Percentiles rank a stretch among this genome's conserved stretches.
These are phyloP conservation scores for Ptyas mucosa DNA, from an alignment of 2,113 vertebrate species.

Conservation along the genomic window DNA sequence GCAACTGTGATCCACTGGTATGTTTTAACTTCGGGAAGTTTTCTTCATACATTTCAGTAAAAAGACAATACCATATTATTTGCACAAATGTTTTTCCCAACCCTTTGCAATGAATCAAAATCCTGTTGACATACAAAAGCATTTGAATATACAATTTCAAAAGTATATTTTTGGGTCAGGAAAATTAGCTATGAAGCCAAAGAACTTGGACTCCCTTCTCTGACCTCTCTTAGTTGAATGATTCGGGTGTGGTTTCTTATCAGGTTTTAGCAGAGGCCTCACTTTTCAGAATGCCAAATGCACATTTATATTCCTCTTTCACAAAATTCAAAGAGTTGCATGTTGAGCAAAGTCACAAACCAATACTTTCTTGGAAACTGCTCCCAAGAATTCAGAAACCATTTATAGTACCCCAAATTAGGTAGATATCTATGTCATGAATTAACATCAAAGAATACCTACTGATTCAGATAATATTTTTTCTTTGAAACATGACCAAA, in stretches of 20 bases:
- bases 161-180: background rate
- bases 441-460: background rate
- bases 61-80: background rate
- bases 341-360: background rate
- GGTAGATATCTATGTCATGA: background rate
- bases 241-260: background rate
- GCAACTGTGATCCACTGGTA: too few species aligned
- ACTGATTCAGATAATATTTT: background rate
- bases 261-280: too few species aligned
- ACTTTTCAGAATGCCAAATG: background rate
- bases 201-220: background rate
- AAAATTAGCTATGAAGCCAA: background rate
- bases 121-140: background rate
- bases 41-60: background rate
- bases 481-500: background rate
- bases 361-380: background rate
- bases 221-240: background rate
- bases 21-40: background rate
- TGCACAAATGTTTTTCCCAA: background rate
- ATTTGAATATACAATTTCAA: background rate
- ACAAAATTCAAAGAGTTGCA: background rate
- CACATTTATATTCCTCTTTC: background rate
- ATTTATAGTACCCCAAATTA: background rate
- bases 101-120: background rate
- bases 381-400: background rate